Evolutionary conservation across 2,797 vertebrate genomes (phyloP), one percentile per base, ranked within the genome.

Genomic region (Gorsachius magnificus): DNA sequence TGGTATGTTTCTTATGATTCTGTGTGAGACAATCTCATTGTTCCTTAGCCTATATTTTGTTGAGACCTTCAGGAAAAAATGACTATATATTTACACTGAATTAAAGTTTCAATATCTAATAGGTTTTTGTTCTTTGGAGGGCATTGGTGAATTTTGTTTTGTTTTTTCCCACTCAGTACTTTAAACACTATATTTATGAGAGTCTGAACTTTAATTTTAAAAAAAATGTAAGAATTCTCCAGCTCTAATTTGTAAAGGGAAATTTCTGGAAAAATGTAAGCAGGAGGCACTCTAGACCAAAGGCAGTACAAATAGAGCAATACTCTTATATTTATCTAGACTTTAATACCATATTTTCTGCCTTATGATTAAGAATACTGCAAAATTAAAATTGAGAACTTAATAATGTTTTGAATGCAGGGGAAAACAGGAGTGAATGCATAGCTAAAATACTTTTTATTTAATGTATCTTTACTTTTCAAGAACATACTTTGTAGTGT

Each of bases 51-150:
- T 46, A 22, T 13, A 48, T n/a, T 58, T 65, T 65, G 7, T 61
- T 58, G 18, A 72, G 13, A 69, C 53, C 5, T 28, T 79, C 16
- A 72, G 17, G 17, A 33, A 61, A 74, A 77, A 74, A 43, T 5
- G 2, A 25, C 3, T 77, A 4, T 13, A 22, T 64, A 72, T 87
- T 76, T 71, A 50, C 9, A 76, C 4, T 31, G 21, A 84, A 60
- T 54, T 15, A 57, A 41, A 71, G 41, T 80, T 53, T 86, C 20
- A 66, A 3, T 10, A 54, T 56, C 20, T 75, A 66, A 9, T 9
- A 4, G 7, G 0, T 0, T 26, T 74, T 19, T 36, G 2, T 35
- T 58, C 10, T 4, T 76, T 61, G 5, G 0, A 9, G 53, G 29
- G 46, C 3, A 5, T 11, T 22, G 21, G 46, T 22, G 11, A 22